Base-by-base conservation (phyloP, 1,140 invertebrate species). In the Thaumetopoea pityocampa region DNA sequence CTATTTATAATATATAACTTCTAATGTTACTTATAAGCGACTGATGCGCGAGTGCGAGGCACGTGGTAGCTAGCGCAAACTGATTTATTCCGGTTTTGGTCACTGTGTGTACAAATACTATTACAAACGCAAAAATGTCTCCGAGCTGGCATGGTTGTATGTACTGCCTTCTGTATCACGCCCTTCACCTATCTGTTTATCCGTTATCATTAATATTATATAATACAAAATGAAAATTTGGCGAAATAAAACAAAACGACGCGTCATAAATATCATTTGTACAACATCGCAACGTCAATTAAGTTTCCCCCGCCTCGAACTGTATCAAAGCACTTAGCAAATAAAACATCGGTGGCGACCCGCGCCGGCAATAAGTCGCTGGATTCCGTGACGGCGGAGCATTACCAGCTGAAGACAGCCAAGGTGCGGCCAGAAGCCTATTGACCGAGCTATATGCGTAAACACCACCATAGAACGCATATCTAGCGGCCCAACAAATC, bases 391-490 rank as follows among this genome's bases (percentile, higher is more conserved):
- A 61, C 71, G 59, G 50, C 36, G 43, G 51, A 45, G 59, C 72
- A 72, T 81, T 77, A 70, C 53, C 10, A n/a, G 37, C 32, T 50
- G 65, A 69, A 76, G 76, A 80, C 69, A 73, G 60, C 67, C 49
- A 59, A 74, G 73, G 73, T 67, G 71, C 71, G 73, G 66, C 69
- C 46, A 45, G 53, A 40, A 54, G 53, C 71, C 72, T 76, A 80
- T 77, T 78, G 77, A 78, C 77, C 73, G 71, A 61, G 58, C 61
- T 57, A 67, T 61, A 60, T 61, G 65, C 61, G 67, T 71, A 74
- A 72, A 76, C 68, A 80, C 64, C 62, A 61, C 58, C 55, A 40
- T 37, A 27, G 44, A 61, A 37, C 37, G 35, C 53, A 32, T 16
- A 42, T 36, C 11, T 38, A 26, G 10, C 17, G 38, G 30, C 29